A percentile compares a stretch with the other conserved stretches of the same genome.
These are phyloP conservation scores for Pristis pectinata DNA, from an alignment of 2,797 vertebrate genomes.

Conservation along the genomic window DNA sequence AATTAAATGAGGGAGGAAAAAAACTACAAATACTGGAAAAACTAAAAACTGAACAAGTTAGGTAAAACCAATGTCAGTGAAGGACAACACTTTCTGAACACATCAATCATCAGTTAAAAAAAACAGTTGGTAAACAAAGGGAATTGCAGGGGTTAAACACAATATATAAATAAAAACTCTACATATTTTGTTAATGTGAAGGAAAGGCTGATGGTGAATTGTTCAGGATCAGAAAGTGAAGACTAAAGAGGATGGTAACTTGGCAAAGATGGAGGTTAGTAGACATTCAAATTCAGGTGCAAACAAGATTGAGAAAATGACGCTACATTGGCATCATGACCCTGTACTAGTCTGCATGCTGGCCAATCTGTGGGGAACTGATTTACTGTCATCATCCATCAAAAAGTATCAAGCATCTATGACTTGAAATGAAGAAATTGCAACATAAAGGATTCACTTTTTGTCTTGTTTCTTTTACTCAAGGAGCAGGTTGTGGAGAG, in stretches of 20 bases:
- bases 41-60: not conserved
- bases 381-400: no score
- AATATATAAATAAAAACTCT: no score
- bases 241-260: not conserved
- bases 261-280: not conserved
- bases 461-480: not conserved
- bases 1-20: no score
- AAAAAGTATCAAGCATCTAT: not conserved
- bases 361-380: not conserved
- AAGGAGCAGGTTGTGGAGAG: not conserved
- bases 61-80: no score
- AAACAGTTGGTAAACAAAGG: not conserved
- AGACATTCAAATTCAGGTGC: not conserved
- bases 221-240: not conserved
- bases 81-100: not conserved
- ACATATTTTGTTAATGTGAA: not conserved
- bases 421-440: not conserved
- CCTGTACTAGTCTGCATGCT: not conserved
- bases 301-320: not conserved
- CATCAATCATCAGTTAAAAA: not conserved
- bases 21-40: not conserved
- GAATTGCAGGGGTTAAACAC: not conserved
- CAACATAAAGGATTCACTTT: not conserved
- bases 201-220: not conserved
- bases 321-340: not conserved